Evolutionary conservation across 2,888 invertebrate genomes (phyloP).

Genomic region (Carcina quercana): DNA sequence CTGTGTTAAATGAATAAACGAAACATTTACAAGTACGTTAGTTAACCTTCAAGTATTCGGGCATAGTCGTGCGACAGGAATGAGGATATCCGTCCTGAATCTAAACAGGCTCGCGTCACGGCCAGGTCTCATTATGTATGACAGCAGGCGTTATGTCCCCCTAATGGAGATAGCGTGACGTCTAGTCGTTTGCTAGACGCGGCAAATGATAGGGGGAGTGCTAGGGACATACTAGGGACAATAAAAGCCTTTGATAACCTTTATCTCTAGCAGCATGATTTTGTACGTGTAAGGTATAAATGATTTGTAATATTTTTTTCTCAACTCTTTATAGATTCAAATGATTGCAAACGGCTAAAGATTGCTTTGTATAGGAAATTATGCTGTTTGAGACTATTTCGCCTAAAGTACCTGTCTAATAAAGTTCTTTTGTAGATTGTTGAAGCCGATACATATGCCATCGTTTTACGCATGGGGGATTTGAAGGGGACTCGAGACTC

Average conservation of each 20-base stretch:
- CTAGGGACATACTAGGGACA: neutral
- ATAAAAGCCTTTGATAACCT: neutral
- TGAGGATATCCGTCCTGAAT: slow-evolving; percentile 43
- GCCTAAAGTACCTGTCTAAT: too few relatives aligned
- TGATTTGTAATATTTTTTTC: too few relatives aligned
- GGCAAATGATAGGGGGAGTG: slow-evolving; percentile 24
- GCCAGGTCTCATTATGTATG: slow-evolving; percentile 31
- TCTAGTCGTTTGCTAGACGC: slow-evolving; percentile 42
- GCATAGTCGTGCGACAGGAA: too few relatives aligned
- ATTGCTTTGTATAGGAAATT: too few relatives aligned
- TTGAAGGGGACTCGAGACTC: slow-evolving; percentile 5
- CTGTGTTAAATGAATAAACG: too few relatives aligned
- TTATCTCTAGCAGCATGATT: too few relatives aligned
- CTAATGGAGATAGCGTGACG: slow-evolving; percentile 37
- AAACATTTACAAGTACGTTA: too few relatives aligned
- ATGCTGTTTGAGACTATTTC: too few relatives aligned
- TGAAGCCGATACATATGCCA: slow-evolving; percentile 13
- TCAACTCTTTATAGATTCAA: too few relatives aligned
- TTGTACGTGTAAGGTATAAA: too few relatives aligned
- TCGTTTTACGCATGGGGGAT: slow-evolving; percentile 15
- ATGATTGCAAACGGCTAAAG: too few relatives aligned
- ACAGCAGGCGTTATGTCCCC: slow-evolving; percentile 31
- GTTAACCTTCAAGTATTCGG: too few relatives aligned
- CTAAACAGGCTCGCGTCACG: slow-evolving; percentile 25
- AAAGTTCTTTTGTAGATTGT: slow-evolving; percentile 13